Evolutionary conservation across 2,797 vertebrate genomes (phyloP).

Genomic region (Sitta carolinensis): DNA sequence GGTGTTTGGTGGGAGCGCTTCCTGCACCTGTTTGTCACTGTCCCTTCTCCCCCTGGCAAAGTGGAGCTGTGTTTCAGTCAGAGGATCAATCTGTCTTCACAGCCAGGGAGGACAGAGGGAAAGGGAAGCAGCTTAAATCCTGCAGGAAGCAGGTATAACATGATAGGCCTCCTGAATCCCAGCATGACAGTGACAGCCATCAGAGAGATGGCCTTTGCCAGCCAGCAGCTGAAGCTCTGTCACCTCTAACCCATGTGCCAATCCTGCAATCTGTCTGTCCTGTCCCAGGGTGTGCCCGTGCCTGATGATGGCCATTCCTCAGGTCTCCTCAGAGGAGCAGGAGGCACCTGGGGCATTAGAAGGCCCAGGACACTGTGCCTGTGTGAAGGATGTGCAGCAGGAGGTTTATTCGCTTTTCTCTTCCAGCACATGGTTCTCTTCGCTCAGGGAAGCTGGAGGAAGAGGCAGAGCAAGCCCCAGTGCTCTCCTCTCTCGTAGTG

Average conservation of each 20-base stretch:
- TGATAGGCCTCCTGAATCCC: background rate
- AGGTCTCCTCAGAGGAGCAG: background rate
- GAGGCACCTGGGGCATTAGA: background rate
- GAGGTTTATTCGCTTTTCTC: background rate
- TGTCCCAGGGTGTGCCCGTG: fast-evolving
- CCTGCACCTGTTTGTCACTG: slow-evolving; percentile 23
- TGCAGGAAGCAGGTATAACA: background rate
- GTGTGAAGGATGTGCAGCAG: background rate
- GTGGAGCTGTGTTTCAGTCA: background rate
- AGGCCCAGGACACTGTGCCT: background rate
- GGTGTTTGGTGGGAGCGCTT: background rate
- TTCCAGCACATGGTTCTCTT: background rate
- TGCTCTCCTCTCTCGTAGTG: background rate
- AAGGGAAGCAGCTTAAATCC: background rate
- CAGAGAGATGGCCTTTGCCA: background rate
- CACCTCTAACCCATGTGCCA: fast-evolving
- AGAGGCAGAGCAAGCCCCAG: background rate
- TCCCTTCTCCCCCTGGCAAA: slow-evolving; percentile 5
- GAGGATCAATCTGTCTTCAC: background rate
- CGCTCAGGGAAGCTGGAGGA: fast-evolving
- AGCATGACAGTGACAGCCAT: background rate
- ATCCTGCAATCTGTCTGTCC: fast-evolving
- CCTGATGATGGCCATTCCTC: fast-evolving
- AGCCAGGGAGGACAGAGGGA: background rate
- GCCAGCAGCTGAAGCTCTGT: background rate